Evolutionary conservation across 2,888 invertebrate genomes (phyloP).

Genomic region (Chymomyza procnemis): DNA sequence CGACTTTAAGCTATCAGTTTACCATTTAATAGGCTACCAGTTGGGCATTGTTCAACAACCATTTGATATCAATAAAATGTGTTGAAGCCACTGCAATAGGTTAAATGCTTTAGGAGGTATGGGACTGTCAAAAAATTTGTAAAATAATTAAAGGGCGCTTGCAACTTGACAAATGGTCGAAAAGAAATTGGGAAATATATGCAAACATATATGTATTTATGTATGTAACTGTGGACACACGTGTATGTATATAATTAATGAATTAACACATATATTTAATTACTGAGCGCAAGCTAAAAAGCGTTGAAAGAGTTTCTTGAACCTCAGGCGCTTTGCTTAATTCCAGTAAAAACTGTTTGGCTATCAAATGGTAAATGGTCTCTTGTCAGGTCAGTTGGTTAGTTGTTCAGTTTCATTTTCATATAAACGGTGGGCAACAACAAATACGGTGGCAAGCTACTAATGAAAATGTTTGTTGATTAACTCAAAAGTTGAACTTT

Average conservation of each 20-base stretch:
- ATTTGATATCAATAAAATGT: neutral
- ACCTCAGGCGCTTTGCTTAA: slow-evolving; percentile 45
- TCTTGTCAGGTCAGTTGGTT: neutral
- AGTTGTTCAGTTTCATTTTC: slow-evolving; percentile 30
- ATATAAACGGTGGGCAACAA: slow-evolving; percentile 20
- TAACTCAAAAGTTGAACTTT: slow-evolving; percentile 16
- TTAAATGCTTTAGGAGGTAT: neutral
- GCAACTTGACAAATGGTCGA: neutral
- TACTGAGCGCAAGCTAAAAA: slow-evolving; percentile 37
- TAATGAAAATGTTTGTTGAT: slow-evolving; percentile 47
- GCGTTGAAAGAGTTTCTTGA: slow-evolving; percentile 48
- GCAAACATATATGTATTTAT: neutral
- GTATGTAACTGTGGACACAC: neutral
- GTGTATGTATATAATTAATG: slow-evolving; percentile 56
- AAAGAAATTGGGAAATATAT: neutral
- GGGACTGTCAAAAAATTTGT: neutral
- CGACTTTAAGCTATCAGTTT: neutral
- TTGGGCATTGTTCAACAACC: no score
- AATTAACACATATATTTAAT: slow-evolving; percentile 73
- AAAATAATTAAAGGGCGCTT: neutral
- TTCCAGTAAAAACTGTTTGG: slow-evolving; percentile 1
- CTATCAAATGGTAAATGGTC: neutral
- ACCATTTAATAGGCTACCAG: neutral
- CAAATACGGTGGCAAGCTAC: slow-evolving; percentile 20
- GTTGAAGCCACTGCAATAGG: neutral